These are phyloP conservation scores for Nyctibius bracteatus DNA, from an alignment of 2,113 vertebrate genomes.

Conservation along the genomic window DNA sequence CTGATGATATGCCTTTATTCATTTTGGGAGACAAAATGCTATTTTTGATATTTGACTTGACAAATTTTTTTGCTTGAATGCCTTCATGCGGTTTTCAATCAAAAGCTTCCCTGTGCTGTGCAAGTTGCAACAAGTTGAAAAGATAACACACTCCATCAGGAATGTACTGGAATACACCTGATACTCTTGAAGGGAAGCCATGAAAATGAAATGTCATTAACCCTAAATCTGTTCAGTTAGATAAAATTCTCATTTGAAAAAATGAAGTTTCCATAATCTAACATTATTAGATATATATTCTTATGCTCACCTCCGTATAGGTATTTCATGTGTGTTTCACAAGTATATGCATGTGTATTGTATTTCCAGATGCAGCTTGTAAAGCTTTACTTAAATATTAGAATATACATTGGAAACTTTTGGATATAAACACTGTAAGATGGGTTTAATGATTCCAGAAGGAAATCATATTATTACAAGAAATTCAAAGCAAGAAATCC, in stretches of 20 bases:
- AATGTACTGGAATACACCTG: not conserved
- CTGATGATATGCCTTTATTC: not conserved
- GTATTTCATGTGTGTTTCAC: not conserved
- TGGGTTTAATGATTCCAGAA: not conserved
- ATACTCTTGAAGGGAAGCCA: not conserved
- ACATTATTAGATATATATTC: not conserved
- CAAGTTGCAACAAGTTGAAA: slow-evolving; percentile 1
- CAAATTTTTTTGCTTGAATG: not conserved
- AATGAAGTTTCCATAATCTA: not conserved
- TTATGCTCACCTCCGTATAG: not conserved
- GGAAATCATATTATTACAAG: not conserved
- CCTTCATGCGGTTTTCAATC: not conserved
- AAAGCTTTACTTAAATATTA: not conserved
- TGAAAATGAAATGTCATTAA: not conserved
- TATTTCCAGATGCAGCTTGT: not conserved
- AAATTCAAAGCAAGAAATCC: not conserved
- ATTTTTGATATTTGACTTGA: not conserved
- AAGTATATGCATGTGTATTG: not conserved
- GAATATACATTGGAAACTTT: not conserved
- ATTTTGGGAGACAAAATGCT: not conserved
- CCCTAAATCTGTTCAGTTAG: not conserved
- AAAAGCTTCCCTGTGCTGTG: not conserved
- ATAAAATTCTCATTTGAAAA: not conserved
- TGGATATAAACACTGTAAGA: not conserved
- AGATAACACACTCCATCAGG: not conserved